Percentiles rank a stretch among this genome's conserved stretches.
These are phyloP conservation scores for Drosophila siamana DNA, from an alignment of 2,888 invertebrate species.

Conservation along the genomic window DNA sequence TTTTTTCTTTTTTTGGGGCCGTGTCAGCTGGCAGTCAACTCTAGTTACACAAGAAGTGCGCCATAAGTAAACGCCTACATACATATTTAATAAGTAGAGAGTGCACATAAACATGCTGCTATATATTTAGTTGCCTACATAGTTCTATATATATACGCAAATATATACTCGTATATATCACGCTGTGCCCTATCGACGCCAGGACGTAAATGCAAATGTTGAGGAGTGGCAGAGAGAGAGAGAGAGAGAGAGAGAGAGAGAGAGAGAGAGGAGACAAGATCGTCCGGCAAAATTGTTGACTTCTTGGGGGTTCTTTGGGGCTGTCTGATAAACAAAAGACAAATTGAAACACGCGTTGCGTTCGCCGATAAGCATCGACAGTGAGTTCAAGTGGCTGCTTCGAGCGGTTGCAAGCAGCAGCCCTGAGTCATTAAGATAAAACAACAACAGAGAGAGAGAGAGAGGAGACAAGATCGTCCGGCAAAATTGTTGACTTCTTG, in stretches of 20 bases:
- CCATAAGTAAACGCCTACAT: conserved; percentile 1
- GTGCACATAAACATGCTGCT: not conserved
- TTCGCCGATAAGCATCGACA: conserved; percentile 44
- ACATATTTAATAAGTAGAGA: not conserved
- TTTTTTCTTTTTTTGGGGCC: not conserved
- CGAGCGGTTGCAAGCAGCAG: conserved; percentile 1
- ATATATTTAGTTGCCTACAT: not conserved
- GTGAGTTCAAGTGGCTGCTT: not conserved
- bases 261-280: not conserved
- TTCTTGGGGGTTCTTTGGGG: conserved; percentile 5
- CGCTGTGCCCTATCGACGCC: conserved; percentile 33
- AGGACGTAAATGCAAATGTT: conserved; percentile 48
- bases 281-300: conserved; percentile 33
- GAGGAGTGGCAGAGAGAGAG: conserved; percentile 8
- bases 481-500: conserved; percentile 30
- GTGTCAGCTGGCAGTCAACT: not conserved
- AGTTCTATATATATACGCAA: not conserved
- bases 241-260: no score
- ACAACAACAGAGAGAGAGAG: no score
- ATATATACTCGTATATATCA: conserved; percentile 4
- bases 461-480: conserved; percentile 13
- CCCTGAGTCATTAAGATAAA: conserved; percentile 42
- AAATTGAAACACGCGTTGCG: conserved; percentile 52
- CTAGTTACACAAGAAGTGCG: not conserved
- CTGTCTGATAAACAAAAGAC: conserved; percentile 36